A percentile compares a stretch with the other conserved stretches of the same genome.
phyloP scores from a whole-genome alignment of 2,888 invertebrate species.

The Neoitamus cyanurus region DNA sequence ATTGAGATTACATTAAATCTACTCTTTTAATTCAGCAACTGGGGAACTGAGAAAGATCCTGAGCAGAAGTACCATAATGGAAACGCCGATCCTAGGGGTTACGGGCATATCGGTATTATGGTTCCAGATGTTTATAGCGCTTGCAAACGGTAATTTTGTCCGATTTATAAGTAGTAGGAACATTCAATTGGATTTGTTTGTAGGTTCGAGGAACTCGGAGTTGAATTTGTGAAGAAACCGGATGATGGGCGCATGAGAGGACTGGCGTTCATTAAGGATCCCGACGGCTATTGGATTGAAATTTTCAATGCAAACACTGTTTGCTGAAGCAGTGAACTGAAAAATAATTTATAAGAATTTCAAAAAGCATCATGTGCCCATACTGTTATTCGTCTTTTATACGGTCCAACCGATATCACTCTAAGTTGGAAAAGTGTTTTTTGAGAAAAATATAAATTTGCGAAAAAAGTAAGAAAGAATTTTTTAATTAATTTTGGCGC shows the following conservation, averaged over 20 bases:
- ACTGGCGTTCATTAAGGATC: conserved; percentile 93
- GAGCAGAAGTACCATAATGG: conserved; percentile 88
- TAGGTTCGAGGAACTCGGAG: conserved; percentile 83
- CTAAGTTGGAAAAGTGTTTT: neutral
- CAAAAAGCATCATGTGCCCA: neutral
- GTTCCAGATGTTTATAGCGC: conserved; percentile 91
- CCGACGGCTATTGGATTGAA: conserved; percentile 97
- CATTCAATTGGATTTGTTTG: conserved; percentile 55
- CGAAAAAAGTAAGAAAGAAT: too few species aligned
- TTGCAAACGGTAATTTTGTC: conserved; percentile 71
- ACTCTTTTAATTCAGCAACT: conserved; percentile 76
- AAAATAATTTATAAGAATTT: neutral
- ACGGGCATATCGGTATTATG: conserved; percentile 91
- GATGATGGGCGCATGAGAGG: conserved; percentile 95
- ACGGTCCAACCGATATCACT: neutral
- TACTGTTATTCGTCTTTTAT: neutral
- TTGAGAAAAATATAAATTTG: neutral
- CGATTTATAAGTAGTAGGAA: conserved; percentile 74
- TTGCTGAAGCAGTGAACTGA: conserved; percentile 41
- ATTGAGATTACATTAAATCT: too few species aligned
- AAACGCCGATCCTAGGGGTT: conserved; percentile 89
- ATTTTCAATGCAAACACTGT: conserved; percentile 73
- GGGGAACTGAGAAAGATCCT: conserved; percentile 90
- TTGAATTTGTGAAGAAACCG: conserved; percentile 90
- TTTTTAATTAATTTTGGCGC: too few species aligned